Conservation (phyloP, 2,888 invertebrate species). For the Andrena trimmerana region DNA sequence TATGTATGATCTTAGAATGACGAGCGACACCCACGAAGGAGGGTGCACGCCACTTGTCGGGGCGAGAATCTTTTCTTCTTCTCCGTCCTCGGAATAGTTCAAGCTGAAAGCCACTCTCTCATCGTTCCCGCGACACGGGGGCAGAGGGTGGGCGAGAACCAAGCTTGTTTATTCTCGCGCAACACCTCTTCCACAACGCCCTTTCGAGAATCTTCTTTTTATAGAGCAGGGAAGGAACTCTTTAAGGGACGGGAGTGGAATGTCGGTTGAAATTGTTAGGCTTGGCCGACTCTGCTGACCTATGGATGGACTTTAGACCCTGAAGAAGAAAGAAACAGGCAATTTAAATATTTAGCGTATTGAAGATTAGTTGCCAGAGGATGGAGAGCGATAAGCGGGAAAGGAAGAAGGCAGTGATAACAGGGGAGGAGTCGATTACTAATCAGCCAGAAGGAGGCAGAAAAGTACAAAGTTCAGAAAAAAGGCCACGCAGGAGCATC, state of each 20-base stretch:
- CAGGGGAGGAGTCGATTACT: no score
- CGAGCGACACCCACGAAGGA: no score
- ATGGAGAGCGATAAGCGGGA: background rate
- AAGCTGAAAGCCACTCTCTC: conserved; percentile 9
- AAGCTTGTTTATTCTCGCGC: conserved; percentile 33
- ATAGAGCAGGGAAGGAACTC: background rate
- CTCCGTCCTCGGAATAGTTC: conserved; percentile 15
- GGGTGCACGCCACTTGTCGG: background rate
- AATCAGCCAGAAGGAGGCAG: background rate
- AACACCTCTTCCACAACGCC: conserved; percentile 20
- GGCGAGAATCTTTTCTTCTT: background rate
- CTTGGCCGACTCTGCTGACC: no score
- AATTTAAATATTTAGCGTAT: background rate
- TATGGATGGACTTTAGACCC: no score
- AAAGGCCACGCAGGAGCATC: background rate
- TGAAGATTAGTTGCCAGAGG: background rate
- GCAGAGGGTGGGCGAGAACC: conserved; percentile 6
- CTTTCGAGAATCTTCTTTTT: conserved; percentile 16
- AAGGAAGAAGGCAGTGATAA: background rate
- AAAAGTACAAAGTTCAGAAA: conserved; percentile 1
- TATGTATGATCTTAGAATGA: background rate
- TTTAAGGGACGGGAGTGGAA: conserved; percentile 12
- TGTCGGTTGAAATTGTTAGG: background rate
- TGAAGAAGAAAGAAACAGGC: background rate
- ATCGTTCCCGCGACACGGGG: background rate